These are phyloP conservation scores for Miniopterus natalensis DNA, from an alignment of 2,113 vertebrate species.

Conservation along the genomic window DNA sequence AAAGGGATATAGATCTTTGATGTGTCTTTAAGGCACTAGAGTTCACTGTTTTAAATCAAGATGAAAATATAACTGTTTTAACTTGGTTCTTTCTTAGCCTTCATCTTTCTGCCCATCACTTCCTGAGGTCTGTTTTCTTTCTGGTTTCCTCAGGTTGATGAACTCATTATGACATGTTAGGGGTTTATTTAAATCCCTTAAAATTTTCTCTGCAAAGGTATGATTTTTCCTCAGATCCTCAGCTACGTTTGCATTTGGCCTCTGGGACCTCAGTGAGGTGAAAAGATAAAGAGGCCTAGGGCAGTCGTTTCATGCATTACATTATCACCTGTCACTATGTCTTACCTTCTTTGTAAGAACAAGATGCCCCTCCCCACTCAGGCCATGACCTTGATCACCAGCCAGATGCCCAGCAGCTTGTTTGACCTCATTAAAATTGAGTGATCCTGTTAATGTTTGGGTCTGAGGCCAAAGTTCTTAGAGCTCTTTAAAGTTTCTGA, in stretches of 20 bases:
- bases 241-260: conserved; percentile 67
- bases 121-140: conserved; percentile 61
- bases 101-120: not conserved
- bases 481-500: conserved; percentile 76
- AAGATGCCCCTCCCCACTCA: not conserved
- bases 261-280: conserved; percentile 51
- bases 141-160: conserved; percentile 56
- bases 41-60: not conserved
- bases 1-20: not conserved
- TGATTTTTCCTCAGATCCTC: conserved; percentile 59
- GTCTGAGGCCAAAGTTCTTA: conserved; percentile 71
- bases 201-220: conserved; percentile 77
- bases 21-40: not conserved
- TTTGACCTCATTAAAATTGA: conserved; percentile 76
- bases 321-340: conserved; percentile 66
- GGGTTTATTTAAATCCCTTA: conserved; percentile 79
- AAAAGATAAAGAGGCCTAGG: conserved; percentile 55
- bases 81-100: not conserved
- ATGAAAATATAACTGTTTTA: not conserved
- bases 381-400: conserved; percentile 33
- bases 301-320: conserved; percentile 26
- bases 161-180: conserved; percentile 78
- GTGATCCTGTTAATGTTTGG: conserved; percentile 44
- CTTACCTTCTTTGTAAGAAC: conserved; percentile 52
- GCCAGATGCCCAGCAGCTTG: not conserved